Percentiles rank a stretch among this genome's conserved stretches.
Conservation (phyloP, 1,140 invertebrate genomes). For the Hyles euphorbiae region DNA sequence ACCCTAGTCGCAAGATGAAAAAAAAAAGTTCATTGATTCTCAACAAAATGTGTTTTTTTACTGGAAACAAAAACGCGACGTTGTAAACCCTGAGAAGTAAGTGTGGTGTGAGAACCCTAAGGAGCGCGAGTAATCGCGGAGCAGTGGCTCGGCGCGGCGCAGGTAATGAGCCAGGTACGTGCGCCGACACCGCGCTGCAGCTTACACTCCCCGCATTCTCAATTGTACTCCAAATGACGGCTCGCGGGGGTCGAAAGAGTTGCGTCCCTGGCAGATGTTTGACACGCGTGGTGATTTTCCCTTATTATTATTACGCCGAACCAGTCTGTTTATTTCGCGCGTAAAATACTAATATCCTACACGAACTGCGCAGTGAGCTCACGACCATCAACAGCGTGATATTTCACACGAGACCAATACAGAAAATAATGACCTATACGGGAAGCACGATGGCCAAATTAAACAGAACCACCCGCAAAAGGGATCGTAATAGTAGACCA, state of each 20-base stretch:
- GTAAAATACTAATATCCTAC: too few species aligned
- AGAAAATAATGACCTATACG: slow-evolving; percentile 14
- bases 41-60: too few species aligned
- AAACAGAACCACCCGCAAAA: background rate
- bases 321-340: background rate
- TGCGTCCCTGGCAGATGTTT: slow-evolving; percentile 2
- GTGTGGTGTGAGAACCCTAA: background rate
- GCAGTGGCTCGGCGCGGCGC: slow-evolving; percentile 1
- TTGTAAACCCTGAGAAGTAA: too few species aligned
- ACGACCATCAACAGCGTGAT: background rate
- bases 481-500: background rate
- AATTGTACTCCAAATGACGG: background rate
- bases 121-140: slow-evolving; percentile 7
- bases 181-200: background rate
- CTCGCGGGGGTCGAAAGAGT: background rate
- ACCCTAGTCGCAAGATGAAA: too few species aligned
- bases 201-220: background rate
- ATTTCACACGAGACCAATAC: slow-evolving; percentile 5
- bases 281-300: background rate
- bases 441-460: background rate
- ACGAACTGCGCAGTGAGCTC: background rate
- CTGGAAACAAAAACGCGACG: too few species aligned
- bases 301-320: too few species aligned
- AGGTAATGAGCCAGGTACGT: slow-evolving; percentile 12
- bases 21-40: too few species aligned